phyloP scores from a whole-genome alignment of 2,113 vertebrate genomes.

The Callaeas wilsoni region DNA sequence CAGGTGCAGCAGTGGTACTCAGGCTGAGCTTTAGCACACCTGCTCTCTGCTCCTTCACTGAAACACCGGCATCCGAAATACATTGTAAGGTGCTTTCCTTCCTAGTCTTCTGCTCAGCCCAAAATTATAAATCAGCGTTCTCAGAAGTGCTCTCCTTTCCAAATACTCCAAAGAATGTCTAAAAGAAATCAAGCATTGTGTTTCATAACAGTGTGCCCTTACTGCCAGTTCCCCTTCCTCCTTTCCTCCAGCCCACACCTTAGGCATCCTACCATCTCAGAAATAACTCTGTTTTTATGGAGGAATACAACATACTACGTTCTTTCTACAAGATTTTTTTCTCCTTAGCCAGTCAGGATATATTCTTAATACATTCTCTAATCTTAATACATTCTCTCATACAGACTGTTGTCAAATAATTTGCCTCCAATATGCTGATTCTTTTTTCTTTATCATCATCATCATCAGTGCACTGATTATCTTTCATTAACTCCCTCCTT shows the following conservation, averaged over 20 bases:
- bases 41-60: neutral
- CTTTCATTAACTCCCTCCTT: neutral
- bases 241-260: neutral
- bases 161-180: neutral
- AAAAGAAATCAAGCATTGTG: neutral
- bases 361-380: neutral
- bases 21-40: neutral
- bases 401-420: neutral
- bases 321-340: neutral
- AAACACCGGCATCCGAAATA: neutral
- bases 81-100: neutral
- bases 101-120: neutral
- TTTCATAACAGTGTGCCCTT: neutral
- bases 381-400: neutral
- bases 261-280: neutral
- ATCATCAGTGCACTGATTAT: neutral
- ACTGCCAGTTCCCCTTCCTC: neutral
- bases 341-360: neutral
- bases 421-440: neutral
- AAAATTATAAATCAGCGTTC: neutral
- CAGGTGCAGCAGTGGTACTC: fast-evolving
- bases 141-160: neutral
- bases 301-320: neutral
- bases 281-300: neutral
- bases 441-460: neutral